Evolutionary conservation across 2,797 vertebrate species (phyloP).

Genomic region (Oreonectes daqikongensis): DNA sequence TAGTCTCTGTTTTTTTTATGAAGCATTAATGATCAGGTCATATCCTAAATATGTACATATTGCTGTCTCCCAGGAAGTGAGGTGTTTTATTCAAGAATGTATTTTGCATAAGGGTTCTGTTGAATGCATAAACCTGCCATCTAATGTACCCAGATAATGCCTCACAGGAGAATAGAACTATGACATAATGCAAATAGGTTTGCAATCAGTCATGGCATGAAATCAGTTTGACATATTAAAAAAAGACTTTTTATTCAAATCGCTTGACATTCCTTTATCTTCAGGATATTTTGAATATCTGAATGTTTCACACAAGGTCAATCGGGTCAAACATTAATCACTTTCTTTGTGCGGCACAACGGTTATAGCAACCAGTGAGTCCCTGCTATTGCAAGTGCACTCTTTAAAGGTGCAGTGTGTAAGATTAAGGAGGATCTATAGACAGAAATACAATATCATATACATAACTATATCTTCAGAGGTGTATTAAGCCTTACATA

Average conservation of each 20-base stretch:
- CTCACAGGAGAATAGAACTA: constrained; percentile 36
- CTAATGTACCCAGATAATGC: constrained; percentile 33
- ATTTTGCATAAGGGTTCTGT: constrained; percentile 30
- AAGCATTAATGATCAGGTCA: not conserved
- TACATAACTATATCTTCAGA: no score
- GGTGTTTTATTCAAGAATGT: constrained; percentile 19
- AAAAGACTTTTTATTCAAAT: constrained; percentile 46
- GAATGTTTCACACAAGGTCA: constrained; percentile 31
- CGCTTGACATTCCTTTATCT: constrained; percentile 28
- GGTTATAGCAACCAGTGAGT: not conserved
- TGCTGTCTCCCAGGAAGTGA: not conserved
- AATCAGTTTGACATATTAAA: constrained; percentile 56
- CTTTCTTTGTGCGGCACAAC: not conserved
- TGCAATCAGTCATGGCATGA: constrained; percentile 46
- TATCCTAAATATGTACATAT: not conserved
- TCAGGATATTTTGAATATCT: constrained; percentile 22
- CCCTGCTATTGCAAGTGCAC: not conserved
- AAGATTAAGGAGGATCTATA: no score
- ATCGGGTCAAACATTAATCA: constrained; percentile 20
- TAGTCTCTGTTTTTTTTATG: not conserved
- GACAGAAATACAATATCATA: no score
- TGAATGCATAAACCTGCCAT: constrained; percentile 21
- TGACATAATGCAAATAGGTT: constrained; percentile 48
- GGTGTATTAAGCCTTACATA: no score
- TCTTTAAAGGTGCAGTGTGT: no score